Conservation (phyloP, 2,888 invertebrate genomes). For the Hoplodrina ambigua region DNA sequence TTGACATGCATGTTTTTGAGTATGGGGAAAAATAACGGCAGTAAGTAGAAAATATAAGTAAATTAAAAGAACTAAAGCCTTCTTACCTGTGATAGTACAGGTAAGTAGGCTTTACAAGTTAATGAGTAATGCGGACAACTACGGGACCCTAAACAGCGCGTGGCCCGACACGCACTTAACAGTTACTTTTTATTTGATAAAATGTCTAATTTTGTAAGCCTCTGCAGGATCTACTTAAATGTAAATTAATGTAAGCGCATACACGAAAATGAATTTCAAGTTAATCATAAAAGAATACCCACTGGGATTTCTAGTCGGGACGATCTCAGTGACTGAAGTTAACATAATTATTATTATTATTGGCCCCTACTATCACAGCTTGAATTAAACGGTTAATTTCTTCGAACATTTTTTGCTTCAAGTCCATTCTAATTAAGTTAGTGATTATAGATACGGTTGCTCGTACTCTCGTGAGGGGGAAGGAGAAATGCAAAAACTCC, state of each 20-base stretch:
- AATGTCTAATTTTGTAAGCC: not conserved
- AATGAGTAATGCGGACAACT: too few species aligned
- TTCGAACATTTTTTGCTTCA: constrained; percentile 80
- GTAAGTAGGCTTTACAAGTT: too few species aligned
- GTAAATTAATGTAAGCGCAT: not conserved
- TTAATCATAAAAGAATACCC: too few species aligned
- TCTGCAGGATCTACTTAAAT: not conserved
- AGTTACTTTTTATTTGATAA: too few species aligned
- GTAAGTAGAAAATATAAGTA: too few species aligned
- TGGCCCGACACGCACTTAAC: too few species aligned
- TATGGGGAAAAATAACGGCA: too few species aligned
- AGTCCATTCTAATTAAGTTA: constrained; percentile 81
- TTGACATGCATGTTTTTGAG: too few species aligned
- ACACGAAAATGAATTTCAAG: not conserved
- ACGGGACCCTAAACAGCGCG: too few species aligned
- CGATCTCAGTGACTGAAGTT: constrained; percentile 55
- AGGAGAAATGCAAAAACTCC: constrained; percentile 69
- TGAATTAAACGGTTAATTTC: constrained; percentile 82
- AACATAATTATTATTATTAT: constrained; percentile 69
- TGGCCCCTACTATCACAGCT: constrained; percentile 74
- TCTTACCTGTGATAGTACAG: too few species aligned
- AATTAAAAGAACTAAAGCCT: too few species aligned
- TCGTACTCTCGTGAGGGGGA: constrained; percentile 46
- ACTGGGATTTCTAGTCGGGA: not conserved
- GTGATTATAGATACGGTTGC: constrained; percentile 73